Evolutionary conservation across 2,113 vertebrate species (phyloP).

Genomic region (Periophthalmodon schlosseri): DNA sequence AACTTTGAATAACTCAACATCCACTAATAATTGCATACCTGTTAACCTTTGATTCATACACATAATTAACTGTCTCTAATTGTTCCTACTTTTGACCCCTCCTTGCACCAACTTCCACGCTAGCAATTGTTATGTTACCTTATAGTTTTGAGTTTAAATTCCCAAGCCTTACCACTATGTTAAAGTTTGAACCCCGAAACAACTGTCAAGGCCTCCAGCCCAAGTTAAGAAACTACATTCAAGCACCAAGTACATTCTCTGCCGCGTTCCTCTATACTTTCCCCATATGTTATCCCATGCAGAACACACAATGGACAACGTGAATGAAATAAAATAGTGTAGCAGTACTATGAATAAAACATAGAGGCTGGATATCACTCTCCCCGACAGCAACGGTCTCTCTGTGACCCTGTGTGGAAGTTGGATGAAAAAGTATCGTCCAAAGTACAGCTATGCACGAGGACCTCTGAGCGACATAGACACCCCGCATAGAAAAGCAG

Average conservation of each 20-base stretch:
- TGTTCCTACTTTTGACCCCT: neutral
- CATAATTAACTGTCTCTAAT: neutral
- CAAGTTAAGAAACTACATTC: neutral
- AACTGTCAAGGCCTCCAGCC: neutral
- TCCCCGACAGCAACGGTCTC: neutral
- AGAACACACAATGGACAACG: slow-evolving; percentile 24
- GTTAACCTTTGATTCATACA: too few species aligned
- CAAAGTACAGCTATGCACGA: neutral
- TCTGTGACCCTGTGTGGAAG: neutral
- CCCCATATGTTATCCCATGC: neutral
- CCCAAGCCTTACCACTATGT: neutral
- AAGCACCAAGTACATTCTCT: neutral
- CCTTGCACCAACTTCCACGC: neutral
- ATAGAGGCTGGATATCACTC: neutral
- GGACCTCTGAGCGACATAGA: neutral
- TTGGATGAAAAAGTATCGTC: neutral
- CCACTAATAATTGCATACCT: too few species aligned
- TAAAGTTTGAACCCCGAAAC: neutral
- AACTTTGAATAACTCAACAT: too few species aligned
- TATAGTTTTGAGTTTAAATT: neutral
- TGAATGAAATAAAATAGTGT: neutral
- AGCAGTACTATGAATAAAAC: slow-evolving; percentile 27
- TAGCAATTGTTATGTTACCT: neutral
- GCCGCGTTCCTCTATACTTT: slow-evolving; percentile 3
- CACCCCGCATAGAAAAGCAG: neutral